These are phyloP conservation scores for Equus quagga DNA, from an alignment of 2,113 vertebrate species.

Conservation along the genomic window DNA sequence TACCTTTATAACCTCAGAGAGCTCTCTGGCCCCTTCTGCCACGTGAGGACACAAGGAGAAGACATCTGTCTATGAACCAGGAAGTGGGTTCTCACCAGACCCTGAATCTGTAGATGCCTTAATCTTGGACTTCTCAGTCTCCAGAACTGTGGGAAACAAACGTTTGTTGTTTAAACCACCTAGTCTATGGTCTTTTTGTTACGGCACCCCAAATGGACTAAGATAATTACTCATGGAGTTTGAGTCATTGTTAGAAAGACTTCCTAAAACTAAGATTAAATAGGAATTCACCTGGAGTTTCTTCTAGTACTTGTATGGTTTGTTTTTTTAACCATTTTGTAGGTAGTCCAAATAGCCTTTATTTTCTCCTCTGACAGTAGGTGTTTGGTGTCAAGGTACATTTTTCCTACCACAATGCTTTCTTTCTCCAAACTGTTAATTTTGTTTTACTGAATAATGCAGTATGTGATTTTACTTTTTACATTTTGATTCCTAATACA, in stretches of 20 bases:
- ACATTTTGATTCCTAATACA: not conserved
- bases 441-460: constrained; percentile 59
- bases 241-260: not conserved
- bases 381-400: not conserved
- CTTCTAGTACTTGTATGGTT: not conserved
- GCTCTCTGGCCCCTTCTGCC: not conserved
- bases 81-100: too few species aligned
- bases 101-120: not conserved
- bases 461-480: not conserved
- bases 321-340: not conserved
- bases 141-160: not conserved
- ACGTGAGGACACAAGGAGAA: not conserved
- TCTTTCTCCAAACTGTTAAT: constrained; percentile 52
- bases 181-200: not conserved
- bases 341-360: not conserved
- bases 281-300: not conserved
- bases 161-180: not conserved
- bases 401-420: constrained; percentile 38
- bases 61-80: not conserved
- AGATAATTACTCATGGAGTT: not conserved
- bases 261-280: not conserved
- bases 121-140: not conserved
- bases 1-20: not conserved
- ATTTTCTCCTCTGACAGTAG: not conserved
- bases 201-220: not conserved